These are phyloP conservation scores for Sakesphorus luctuosus DNA, from an alignment of 2,113 vertebrate species.

Conservation along the genomic window DNA sequence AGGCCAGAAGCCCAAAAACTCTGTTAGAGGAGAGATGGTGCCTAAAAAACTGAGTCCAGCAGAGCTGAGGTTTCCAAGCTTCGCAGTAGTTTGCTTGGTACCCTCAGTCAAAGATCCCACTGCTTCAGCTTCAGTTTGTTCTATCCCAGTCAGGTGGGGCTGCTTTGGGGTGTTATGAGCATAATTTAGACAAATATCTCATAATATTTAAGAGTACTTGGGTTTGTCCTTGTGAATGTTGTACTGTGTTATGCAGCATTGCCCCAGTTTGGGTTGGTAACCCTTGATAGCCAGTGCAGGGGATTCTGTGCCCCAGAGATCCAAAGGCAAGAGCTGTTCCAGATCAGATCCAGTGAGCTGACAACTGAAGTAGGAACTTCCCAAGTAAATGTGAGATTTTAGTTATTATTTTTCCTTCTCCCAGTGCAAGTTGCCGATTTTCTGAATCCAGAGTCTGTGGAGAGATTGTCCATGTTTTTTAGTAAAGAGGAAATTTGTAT, in stretches of 20 bases:
- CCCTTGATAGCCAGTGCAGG: neutral
- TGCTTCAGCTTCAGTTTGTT: neutral
- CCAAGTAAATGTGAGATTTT: no score
- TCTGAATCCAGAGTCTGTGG: neutral
- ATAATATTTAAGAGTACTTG: neutral
- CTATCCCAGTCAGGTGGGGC: neutral
- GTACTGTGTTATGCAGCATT: fast-evolving
- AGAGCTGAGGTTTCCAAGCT: neutral
- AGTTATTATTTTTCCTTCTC: neutral
- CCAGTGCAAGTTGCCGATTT: neutral
- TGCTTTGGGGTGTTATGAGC: neutral
- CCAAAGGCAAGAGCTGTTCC: neutral
- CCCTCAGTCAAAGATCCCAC: neutral
- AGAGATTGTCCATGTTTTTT: neutral
- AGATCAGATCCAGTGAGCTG: neutral
- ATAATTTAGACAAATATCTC: neutral
- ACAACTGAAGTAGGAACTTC: neutral
- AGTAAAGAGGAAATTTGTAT: neutral
- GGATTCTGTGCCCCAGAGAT: neutral
- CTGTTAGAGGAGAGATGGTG: neutral
- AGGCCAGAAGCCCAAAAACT: neutral
- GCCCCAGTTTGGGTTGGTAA: neutral
- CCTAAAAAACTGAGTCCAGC: neutral
- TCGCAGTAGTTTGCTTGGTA: neutral
- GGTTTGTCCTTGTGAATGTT: neutral